Conservation (phyloP, 1,140 invertebrate species). For the Adelges cooleyi region DNA sequence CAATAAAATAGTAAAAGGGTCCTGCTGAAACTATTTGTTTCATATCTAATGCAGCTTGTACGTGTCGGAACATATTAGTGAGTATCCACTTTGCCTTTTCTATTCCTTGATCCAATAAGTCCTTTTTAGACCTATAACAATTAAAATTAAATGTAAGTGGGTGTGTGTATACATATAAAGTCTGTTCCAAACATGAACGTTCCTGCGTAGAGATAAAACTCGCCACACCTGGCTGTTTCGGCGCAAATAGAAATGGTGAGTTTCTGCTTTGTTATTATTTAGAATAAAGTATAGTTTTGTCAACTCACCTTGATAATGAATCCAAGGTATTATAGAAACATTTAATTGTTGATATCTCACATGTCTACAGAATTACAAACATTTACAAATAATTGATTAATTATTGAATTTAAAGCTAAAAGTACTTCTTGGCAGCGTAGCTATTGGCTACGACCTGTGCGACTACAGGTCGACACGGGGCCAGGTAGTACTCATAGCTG, state of each 20-base stretch:
- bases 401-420: too few relatives aligned
- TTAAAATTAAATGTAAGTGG: not conserved
- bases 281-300: conserved; percentile 29
- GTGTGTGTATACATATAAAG: not conserved
- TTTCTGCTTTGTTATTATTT: conserved; percentile 48
- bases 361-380: conserved; percentile 35
- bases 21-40: conserved; percentile 72
- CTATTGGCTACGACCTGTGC: too few relatives aligned
- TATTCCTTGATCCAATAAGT: conserved; percentile 55
- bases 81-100: conserved; percentile 62
- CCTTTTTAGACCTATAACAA: too few relatives aligned
- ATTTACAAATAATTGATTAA: too few relatives aligned
- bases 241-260: too few relatives aligned
- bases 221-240: too few relatives aligned
- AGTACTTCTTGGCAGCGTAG: too few relatives aligned
- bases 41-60: conserved; percentile 67
- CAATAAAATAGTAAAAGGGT: conserved; percentile 75
- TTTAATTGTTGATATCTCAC: conserved; percentile 32
- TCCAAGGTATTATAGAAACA: conserved; percentile 35
- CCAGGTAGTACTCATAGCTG: too few relatives aligned
- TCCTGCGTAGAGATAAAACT: too few relatives aligned
- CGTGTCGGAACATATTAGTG: conserved; percentile 61
- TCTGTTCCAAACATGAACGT: too few relatives aligned
- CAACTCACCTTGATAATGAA: conserved; percentile 32
- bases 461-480: too few relatives aligned